A percentile compares a stretch with the other conserved stretches of the same genome.
Evolutionary conservation across 2,888 invertebrate genomes (phyloP).

Genomic region (Acrobeloides nanus): DNA sequence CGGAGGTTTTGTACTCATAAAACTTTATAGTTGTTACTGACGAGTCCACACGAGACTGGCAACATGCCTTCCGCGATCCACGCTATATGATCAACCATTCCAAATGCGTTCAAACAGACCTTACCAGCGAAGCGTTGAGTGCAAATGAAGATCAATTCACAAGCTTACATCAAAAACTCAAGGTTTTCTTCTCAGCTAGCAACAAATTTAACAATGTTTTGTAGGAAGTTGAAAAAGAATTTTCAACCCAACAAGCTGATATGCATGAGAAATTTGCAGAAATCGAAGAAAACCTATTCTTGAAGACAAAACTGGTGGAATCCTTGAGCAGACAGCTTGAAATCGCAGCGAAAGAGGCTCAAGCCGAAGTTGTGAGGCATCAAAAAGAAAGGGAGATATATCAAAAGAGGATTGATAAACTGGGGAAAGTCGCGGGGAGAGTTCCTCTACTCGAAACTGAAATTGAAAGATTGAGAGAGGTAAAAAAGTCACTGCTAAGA

Average conservation of each 20-base stretch:
- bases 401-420: slow-evolving; percentile 18
- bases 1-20: too few species aligned
- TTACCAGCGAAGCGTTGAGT: slow-evolving; percentile 35
- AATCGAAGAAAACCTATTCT: slow-evolving; percentile 42
- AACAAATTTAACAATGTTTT: slow-evolving; percentile 2
- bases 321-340: slow-evolving; percentile 30
- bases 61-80: slow-evolving; percentile 40
- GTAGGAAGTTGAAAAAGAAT: slow-evolving; percentile 41
- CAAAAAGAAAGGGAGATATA: slow-evolving; percentile 23
- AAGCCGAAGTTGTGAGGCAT: slow-evolving; percentile 13
- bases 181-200: slow-evolving; percentile 13
- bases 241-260: slow-evolving; percentile 33
- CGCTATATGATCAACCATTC: slow-evolving; percentile 32
- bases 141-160: slow-evolving; percentile 22
- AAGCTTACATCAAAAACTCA: background rate
- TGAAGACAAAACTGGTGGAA: slow-evolving; percentile 45
- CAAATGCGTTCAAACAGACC: slow-evolving; percentile 36
- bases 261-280: slow-evolving; percentile 42
- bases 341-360: slow-evolving; percentile 18
- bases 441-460: slow-evolving; percentile 43
- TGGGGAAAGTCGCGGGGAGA: slow-evolving; percentile 27
- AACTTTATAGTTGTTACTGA: slow-evolving; percentile 28
- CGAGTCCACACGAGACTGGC: slow-evolving; percentile 37
- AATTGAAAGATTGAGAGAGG: slow-evolving; percentile 31
- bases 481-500: too few species aligned